Percentiles rank a stretch among this genome's conserved stretches.
These are phyloP conservation scores for Protophormia terraenovae DNA, from an alignment of 2,888 invertebrate species.

Conservation along the genomic window DNA sequence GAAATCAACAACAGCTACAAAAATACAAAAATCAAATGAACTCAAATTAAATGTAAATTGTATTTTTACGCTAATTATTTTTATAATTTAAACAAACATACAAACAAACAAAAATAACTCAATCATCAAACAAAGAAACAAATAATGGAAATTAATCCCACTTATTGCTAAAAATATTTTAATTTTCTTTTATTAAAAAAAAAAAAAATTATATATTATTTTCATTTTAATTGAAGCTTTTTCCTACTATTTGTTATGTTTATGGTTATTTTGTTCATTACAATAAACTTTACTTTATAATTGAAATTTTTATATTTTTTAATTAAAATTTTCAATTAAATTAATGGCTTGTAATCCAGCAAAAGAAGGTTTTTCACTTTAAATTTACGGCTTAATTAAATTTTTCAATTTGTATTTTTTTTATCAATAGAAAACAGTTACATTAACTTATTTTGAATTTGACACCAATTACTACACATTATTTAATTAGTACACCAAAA, in stretches of 20 bases:
- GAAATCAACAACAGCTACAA: constrained; percentile 69
- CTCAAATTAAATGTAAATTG: constrained; percentile 81
- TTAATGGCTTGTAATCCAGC: background rate
- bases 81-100: constrained; percentile 74
- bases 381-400: too few species aligned
- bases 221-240: constrained; percentile 24
- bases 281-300: background rate
- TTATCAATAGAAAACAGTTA: too few species aligned
- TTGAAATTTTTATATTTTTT: constrained; percentile 1
- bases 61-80: constrained; percentile 80
- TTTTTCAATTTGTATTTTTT: too few species aligned
- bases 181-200: background rate
- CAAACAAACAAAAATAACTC: constrained; percentile 37
- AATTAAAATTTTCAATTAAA: background rate
- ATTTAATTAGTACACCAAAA: too few species aligned
- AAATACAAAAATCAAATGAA: constrained; percentile 79
- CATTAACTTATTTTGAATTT: too few species aligned
- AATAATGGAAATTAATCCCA: constrained; percentile 58
- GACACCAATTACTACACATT: too few species aligned
- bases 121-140: constrained; percentile 46
- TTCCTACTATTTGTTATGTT: constrained; percentile 9
- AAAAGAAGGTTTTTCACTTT: background rate
- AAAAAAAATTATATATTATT: constrained; percentile 31
- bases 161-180: constrained; percentile 45
- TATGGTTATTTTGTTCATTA: background rate